Evolutionary conservation across 2,888 invertebrate genomes (phyloP), one percentile per base, ranked within the genome.

Genomic region (Thymelicus sylvestris): DNA sequence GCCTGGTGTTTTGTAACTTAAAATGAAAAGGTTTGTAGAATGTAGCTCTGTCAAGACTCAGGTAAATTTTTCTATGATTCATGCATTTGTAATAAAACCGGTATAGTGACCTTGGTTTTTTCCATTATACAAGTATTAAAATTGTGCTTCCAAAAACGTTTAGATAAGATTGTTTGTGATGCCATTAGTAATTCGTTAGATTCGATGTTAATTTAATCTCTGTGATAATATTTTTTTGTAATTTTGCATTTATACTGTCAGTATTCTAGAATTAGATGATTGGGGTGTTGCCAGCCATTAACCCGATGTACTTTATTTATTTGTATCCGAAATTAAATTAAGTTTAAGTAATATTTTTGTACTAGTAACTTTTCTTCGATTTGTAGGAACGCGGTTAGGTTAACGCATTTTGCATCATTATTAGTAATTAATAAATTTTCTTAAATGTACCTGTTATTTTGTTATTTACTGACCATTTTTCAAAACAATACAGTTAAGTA

Each of bases 171-270:
- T 10, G 15, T 52, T 72, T 72, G 48, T 59, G 52, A 66, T 65
- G 67, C 63, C 57, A 24, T 71, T 73, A 71, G 65, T 50, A 48
- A 64, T 62, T 74, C 65, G 64, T 74, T 64, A 68, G 72, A 70
- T 74, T 69, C 59, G 63, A 68, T 80, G 70, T 76, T 75, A 80
- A 79, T 81, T 83, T 83, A 80, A 13, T 83, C 83, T 85, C 89
- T 91, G 91, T 92, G 92, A 92, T 92, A 86, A 78, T 74, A 78
- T 83, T 77, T 76, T 31, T 78, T 78, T 70, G 73, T 67, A 72
- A 65, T 77, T 76, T 80, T 83, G 82, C 83, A 81, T 80, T 83
- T 83, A 68, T 55, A 48, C 50, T 24, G 52, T 76, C 84, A 85
- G 86, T 88, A 87, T 86, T 88, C 82, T 87, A 86, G 82, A 76